A percentile compares a stretch with the other conserved stretches of the same genome.
Evolutionary conservation across 2,113 vertebrate genomes (phyloP).

Genomic region (Hemicordylus capensis): DNA sequence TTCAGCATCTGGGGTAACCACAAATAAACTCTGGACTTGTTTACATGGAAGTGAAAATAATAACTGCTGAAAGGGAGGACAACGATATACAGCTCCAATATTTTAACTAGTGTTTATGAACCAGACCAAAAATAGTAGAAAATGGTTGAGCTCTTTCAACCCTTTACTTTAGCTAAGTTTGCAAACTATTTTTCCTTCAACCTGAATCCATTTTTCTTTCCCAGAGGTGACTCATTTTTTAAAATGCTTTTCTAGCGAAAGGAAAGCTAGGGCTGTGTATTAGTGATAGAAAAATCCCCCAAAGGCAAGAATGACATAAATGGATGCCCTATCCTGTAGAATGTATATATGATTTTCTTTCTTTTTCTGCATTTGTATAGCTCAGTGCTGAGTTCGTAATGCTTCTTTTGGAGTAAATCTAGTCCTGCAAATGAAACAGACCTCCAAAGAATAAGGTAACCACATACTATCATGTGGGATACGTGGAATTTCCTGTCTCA

Average conservation of each 20-base stretch:
- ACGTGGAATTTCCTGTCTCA: neutral
- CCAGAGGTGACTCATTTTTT: neutral
- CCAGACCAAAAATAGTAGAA: neutral
- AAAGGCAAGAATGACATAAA: constrained; percentile 1
- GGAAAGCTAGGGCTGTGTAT: neutral
- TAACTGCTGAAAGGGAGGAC: neutral
- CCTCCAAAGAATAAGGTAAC: neutral
- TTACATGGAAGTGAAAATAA: neutral
- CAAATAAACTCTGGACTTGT: neutral
- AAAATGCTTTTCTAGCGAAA: constrained; percentile 5
- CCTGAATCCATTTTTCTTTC: constrained; percentile 12
- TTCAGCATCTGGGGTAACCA: neutral
- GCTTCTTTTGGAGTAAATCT: neutral
- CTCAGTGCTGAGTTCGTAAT: neutral
- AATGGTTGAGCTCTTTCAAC: neutral
- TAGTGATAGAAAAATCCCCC: neutral
- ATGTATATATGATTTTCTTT: neutral
- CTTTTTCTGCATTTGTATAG: neutral
- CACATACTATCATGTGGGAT: neutral
- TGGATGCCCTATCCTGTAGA: neutral
- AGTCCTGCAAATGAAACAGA: neutral
- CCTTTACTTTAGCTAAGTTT: constrained; percentile 17
- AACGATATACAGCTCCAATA: neutral
- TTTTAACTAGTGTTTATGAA: neutral
- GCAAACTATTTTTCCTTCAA: neutral